Conservation (phyloP, 2,888 invertebrate genomes). For the Pachydiplax longipennis region DNA sequence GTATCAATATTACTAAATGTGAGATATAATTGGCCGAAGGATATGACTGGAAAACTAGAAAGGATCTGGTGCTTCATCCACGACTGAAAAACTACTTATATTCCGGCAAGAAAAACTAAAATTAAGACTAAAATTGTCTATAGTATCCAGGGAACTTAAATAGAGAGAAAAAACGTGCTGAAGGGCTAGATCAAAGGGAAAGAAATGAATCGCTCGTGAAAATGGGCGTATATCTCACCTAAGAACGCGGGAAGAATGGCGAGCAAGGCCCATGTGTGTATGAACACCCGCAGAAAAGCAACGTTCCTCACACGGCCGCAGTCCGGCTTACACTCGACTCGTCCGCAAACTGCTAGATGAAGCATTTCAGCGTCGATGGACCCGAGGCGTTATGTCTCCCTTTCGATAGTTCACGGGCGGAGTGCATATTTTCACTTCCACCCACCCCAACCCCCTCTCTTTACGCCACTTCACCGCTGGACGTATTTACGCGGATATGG, state of each 20-base stretch:
- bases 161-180: too few relatives aligned
- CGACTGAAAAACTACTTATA: too few relatives aligned
- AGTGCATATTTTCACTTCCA: background rate
- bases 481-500: background rate
- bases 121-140: too few relatives aligned
- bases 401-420: background rate
- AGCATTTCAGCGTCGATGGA: background rate
- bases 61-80: too few relatives aligned
- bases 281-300: background rate
- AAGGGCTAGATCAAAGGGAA: too few relatives aligned
- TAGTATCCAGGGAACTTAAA: too few relatives aligned
- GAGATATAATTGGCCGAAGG: too few relatives aligned
- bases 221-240: background rate
- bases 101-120: too few relatives aligned
- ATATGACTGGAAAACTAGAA: too few relatives aligned
- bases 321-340: background rate
- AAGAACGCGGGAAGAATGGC: background rate
- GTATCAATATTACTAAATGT: too few relatives aligned
- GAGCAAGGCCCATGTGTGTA: background rate
- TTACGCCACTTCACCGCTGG: background rate
- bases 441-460: background rate
- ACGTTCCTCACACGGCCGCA: background rate
- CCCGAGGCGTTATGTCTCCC: background rate
- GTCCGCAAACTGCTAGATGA: background rate
- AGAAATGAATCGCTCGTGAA: too few relatives aligned